Evolutionary conservation across 2,888 invertebrate genomes (phyloP).

Genomic region (Sarcophaga rosellei): DNA sequence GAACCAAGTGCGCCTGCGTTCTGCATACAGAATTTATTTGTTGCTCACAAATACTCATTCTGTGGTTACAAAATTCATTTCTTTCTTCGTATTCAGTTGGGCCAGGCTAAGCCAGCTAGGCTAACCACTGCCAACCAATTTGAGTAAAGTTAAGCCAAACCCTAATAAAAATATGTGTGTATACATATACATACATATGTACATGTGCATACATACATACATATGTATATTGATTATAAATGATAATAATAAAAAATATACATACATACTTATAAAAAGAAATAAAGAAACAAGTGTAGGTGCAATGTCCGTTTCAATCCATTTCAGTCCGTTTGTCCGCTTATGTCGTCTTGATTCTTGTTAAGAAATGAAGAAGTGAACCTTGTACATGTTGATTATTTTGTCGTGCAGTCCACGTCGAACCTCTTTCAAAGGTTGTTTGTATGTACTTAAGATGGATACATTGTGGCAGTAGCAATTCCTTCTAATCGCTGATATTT

Average conservation of each 20-base stretch:
- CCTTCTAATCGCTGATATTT: conserved; percentile 64
- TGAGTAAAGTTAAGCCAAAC: conserved; percentile 62
- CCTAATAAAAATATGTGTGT: conserved; percentile 56
- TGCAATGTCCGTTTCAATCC: conserved; percentile 66
- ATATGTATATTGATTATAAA: conserved; percentile 11
- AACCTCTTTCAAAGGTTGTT: conserved; percentile 59
- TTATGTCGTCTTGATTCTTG: conserved; percentile 56
- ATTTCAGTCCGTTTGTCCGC: conserved; percentile 45
- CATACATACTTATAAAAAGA: conserved; percentile 24
- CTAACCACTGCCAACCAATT: conserved; percentile 46
- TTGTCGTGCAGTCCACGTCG: conserved; percentile 40
- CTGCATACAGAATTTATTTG: conserved; percentile 59
- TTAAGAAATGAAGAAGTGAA: conserved; percentile 53
- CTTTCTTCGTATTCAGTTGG: conserved; percentile 51
- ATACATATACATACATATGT: not conserved
- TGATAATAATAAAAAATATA: conserved; percentile 40
- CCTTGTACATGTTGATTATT: conserved; percentile 35
- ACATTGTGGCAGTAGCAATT: conserved; percentile 52
- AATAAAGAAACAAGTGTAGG: conserved; percentile 62
- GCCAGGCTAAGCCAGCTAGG: conserved; percentile 37
- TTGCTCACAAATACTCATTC: conserved; percentile 15
- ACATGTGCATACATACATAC: not conserved
- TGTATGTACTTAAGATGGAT: conserved; percentile 50
- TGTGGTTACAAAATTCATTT: conserved; percentile 55
- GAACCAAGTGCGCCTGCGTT: conserved; percentile 61